Evolutionary conservation across 2,888 invertebrate genomes (phyloP), one percentile per base, ranked within the genome.

Genomic region (Vesta saturnalis): DNA sequence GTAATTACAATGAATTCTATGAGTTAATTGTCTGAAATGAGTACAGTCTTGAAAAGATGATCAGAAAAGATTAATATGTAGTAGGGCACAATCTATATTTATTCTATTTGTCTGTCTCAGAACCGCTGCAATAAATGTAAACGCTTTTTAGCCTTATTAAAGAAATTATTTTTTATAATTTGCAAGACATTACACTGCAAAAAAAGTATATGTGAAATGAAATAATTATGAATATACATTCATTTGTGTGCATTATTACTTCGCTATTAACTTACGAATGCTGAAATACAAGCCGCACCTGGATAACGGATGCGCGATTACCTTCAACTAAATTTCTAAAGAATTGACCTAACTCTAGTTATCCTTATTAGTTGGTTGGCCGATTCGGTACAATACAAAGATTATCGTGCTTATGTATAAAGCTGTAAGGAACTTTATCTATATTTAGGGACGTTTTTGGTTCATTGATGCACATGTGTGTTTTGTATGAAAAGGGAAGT

Each of bases 281-380:
- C 30, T 47, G 59, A 70, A 63, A 59, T 60, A 64, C 62, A 59
- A 58, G 63, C 74, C 75, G 79, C 82, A 82, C 82, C 82, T 82
- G 82, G 82, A 78, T 75, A 73, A 72, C 68, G 56, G 65, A 72
- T 70, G 66, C 77, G 77, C 77, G 77, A 78, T 78, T 78, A 73
- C 71, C 72, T 73, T 73, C 68, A 61, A 70, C 72, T 61, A 71
- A 63, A 69, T 77, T 79, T 82, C 79, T 78, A 83, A 82, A 82
- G 83, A 82, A 82, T 81, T 83, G 83, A 83, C 83, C 83, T 83
- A 83, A 83, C 83, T 83, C 81, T 81, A 82, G 83, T 83, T 82
- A 83, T 83, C 82, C 83, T 83, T 80, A 83, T 84, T 84, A 82
- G 81, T 74, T 81, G 83, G 79, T 80, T 78, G 81, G 80, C 70